Conservation (phyloP, 2,113 vertebrate species). For the Rutilus rutilus region DNA sequence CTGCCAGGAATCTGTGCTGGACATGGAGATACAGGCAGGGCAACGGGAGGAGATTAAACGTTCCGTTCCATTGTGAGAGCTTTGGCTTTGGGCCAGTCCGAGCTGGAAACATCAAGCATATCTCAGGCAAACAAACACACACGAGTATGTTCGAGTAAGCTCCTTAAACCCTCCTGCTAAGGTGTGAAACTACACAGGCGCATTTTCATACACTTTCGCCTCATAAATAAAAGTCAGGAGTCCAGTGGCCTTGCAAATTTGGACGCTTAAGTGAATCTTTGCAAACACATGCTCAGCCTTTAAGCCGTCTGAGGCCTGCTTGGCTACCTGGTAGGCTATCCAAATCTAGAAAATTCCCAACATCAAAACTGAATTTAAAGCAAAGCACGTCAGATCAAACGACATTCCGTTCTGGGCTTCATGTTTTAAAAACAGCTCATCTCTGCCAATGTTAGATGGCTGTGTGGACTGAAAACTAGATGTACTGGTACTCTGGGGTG, state of each 20-base stretch:
- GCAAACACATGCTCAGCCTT: conserved; percentile 3
- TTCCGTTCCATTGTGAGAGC: conserved; percentile 48
- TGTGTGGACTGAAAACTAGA: conserved; percentile 36
- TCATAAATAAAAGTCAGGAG: conserved; percentile 36
- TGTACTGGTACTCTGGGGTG: conserved; percentile 22
- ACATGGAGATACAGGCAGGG: conserved; percentile 47
- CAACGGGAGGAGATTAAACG: conserved; percentile 48
- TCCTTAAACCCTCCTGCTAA: neutral
- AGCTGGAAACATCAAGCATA: conserved; percentile 54
- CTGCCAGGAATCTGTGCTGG: conserved; percentile 50
- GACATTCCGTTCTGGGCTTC: conserved; percentile 16
- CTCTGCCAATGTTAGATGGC: conserved; percentile 10
- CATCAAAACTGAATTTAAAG: conserved; percentile 37
- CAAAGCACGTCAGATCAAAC: conserved; percentile 11
- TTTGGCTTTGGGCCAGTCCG: conserved; percentile 8
- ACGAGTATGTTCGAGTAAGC: neutral
- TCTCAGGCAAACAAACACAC: conserved; percentile 30
- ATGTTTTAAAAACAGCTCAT: conserved; percentile 26
- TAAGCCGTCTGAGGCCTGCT: neutral
- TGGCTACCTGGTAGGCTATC: conserved; percentile 9
- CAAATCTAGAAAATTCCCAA: conserved; percentile 12
- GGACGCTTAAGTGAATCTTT: conserved; percentile 25
- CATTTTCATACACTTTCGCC: conserved; percentile 4
- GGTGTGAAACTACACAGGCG: neutral
- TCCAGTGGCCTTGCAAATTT: neutral